Conservation (phyloP, 2,113 vertebrate species). For the Oenanthe oenanthe region DNA sequence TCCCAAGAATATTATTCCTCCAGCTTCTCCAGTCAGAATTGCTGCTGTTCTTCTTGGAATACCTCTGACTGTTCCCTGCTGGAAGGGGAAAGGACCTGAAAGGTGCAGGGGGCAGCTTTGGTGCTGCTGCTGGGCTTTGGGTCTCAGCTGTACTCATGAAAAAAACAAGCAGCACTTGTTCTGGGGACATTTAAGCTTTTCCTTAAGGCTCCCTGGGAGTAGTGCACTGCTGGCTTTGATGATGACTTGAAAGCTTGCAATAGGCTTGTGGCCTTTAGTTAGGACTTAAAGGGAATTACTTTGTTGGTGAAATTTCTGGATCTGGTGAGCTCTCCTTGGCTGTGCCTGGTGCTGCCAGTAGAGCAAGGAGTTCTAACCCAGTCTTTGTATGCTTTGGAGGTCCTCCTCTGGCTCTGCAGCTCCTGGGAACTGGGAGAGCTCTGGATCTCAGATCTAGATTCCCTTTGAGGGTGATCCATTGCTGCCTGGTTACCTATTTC, state of each 20-base stretch:
- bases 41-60: neutral
- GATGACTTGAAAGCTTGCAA: neutral
- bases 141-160: neutral
- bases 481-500: neutral
- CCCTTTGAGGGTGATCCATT: neutral
- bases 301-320: neutral
- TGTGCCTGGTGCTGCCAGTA: neutral
- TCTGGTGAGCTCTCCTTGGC: neutral
- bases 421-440: neutral
- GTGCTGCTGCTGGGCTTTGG: neutral
- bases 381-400: neutral
- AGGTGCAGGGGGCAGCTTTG: neutral
- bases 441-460: neutral
- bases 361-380: neutral
- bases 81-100: neutral
- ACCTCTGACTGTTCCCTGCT: neutral
- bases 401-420: neutral
- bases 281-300: neutral
- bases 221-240: neutral
- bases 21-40: neutral
- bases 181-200: neutral
- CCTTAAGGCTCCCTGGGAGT: neutral
- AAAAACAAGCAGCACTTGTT: neutral
- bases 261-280: neutral
- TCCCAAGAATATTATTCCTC: neutral